Base-by-base conservation (phyloP, 2,888 invertebrate genomes). In the Zygothrica quintamaculata region DNA sequence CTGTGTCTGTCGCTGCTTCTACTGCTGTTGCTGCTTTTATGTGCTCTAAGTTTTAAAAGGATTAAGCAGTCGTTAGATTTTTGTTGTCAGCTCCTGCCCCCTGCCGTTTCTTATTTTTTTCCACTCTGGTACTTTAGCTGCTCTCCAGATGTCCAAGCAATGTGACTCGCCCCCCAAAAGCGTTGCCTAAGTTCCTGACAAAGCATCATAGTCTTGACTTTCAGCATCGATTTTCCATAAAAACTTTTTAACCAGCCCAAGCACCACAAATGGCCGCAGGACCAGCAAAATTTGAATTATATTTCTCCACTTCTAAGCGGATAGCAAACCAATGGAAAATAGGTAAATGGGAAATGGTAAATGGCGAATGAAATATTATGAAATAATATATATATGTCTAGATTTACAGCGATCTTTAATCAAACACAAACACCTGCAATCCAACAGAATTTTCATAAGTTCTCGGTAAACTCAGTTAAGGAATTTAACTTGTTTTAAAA, bases 1-100 rank as follows among this genome's bases (percentile, higher is more conserved):
- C 26, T 47, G 56, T 58, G 50, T 58, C 26, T 59, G 60, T 59
- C 56, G 57, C 58, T 40, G 50, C 43, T 76, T 53, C 15, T 36
- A 52, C 46, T n/a, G 33, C 48, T 33, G 37, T 48, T 44, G 56
- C 71, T 59, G 78, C 84, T 74, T 80, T 80, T 80, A 84, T 80
- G 84, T 81, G 80, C 84, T 78, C 84, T 76, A 84, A 84, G 84
- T 80, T 84, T 84, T 80, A 80, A 80, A 80, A 81, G 80, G 80
- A 84, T 80, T 80, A 80, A 78, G 80, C 84, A 84, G 76, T 84
- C 84, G 84, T 80, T 84, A 81, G 76, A 84, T 65, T 78, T 70
- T 67, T 55, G 53, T 51, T 66, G 47, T 48, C 48, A 25, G 15
- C 42, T 16, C 16, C 40, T 25, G 9, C 8, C 22, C 7, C 37